Percentiles rank a stretch among this genome's conserved stretches.
These are phyloP conservation scores for Nomia melanderi DNA, from an alignment of 1,140 invertebrate genomes.

Conservation along the genomic window DNA sequence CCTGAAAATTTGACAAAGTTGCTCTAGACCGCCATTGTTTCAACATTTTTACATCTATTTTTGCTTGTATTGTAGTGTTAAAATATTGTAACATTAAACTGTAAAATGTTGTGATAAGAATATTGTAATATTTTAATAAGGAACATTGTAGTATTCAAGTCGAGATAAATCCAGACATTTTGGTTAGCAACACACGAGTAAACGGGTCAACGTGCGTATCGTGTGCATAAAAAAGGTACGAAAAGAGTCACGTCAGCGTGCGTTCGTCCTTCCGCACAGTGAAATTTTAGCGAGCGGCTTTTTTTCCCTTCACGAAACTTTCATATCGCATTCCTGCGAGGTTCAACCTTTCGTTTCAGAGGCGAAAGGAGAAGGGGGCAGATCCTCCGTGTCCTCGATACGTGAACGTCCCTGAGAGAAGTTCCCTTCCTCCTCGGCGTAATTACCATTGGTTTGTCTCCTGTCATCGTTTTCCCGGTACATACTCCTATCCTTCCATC, in stretches of 20 bases:
- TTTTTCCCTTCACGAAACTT: constrained; percentile 68
- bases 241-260: too few relatives aligned
- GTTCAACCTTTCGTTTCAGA: constrained; percentile 65
- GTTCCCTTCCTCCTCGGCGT: constrained; percentile 29
- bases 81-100: too few relatives aligned
- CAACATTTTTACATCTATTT: too few relatives aligned
- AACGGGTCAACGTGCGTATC: not conserved
- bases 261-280: constrained; percentile 54
- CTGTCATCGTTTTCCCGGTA: constrained; percentile 20
- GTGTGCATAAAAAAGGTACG: not conserved
- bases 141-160: too few relatives aligned
- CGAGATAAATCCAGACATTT: too few relatives aligned
- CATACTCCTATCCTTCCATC: not conserved
- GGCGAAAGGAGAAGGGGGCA: constrained; percentile 27
- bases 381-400: constrained; percentile 58
- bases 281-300: constrained; percentile 61
- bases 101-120: too few relatives aligned
- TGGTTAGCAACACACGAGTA: too few relatives aligned
- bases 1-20: too few relatives aligned
- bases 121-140: too few relatives aligned
- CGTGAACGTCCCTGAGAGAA: constrained; percentile 55
- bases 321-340: constrained; percentile 64
- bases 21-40: too few relatives aligned
- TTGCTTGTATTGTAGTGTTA: too few relatives aligned
- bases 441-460: constrained; percentile 42